Conservation (phyloP, 1,140 invertebrate genomes). For the Eurosta solidaginis region DNA sequence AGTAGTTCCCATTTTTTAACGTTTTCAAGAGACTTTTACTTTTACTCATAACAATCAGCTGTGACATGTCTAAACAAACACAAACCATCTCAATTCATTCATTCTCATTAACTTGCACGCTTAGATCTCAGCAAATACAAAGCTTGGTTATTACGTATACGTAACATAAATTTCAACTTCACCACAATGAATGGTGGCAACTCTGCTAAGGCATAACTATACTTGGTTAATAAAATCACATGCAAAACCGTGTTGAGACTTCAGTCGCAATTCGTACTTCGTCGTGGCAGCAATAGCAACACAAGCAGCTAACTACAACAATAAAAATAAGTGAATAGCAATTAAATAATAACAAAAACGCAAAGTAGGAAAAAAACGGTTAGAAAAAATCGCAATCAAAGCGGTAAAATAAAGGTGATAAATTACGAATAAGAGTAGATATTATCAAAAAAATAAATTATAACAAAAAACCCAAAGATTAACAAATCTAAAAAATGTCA, state of each 20-base stretch:
- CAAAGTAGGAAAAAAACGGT: not conserved
- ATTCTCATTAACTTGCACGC: not conserved
- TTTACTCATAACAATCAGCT: too few relatives aligned
- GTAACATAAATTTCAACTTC: conserved; percentile 24
- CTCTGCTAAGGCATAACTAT: not conserved
- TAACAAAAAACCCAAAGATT: not conserved
- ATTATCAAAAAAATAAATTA: not conserved
- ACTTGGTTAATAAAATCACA: conserved; percentile 23
- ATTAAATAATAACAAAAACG: not conserved
- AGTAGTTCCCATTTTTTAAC: too few relatives aligned
- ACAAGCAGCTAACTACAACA: not conserved
- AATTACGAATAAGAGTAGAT: not conserved
- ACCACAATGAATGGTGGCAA: not conserved
- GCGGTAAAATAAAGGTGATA: not conserved
- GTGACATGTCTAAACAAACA: not conserved
- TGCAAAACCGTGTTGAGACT: not conserved
- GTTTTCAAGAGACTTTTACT: too few relatives aligned
- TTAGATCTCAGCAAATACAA: not conserved
- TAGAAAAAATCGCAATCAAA: not conserved
- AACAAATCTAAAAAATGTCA: not conserved
- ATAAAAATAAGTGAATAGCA: not conserved
- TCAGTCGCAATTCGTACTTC: conserved; percentile 25
- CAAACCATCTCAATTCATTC: too few relatives aligned
- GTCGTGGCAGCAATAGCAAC: not conserved
- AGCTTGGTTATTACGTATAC: conserved; percentile 8